Evolutionary conservation across 37 sponge, comb jelly and placozoan genomes (phyloP), one percentile per base, ranked within the genome.

Genomic region (Spongilla lacustris): DNA sequence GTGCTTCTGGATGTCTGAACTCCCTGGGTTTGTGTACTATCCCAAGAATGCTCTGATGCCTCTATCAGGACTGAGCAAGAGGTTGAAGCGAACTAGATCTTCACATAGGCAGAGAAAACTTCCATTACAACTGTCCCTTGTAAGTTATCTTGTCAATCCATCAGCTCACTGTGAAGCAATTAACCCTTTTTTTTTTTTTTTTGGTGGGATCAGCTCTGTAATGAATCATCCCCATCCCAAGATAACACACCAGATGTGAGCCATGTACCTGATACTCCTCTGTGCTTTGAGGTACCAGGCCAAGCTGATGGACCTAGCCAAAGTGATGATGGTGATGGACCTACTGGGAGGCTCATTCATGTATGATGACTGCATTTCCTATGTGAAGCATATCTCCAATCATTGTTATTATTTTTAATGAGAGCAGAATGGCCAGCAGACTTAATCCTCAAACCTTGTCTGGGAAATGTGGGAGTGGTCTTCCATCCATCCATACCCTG

Each of bases 1-100:
- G 32, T 82, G 70, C 34, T 72, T 71, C 46, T 71, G 71, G 83
- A 26, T 82, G 14, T 36, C 36, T 28, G 41, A 29, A 24, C 83
- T 82, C 23, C 83, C 83, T 22, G 83, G 83, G 13, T 82, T 82
- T 71, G 83, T 82, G 9, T 48, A 36, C 38, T 82, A 82, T 29
- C 83, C 83, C 71, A 31, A 48, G 48, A 71, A 71, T 48, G 26
- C 37, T 25, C 48, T 82, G 76, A 41, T 76, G 76, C 76, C 76
- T n/a, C 37, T 76, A 8, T 58, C 58, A 1, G 58, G 58, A 14
- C 58, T 58, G 58, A 58, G 58, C 21, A 58, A 17, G 58, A 58
- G 58, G 21, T 58, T 58, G 21, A 58, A 17, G 58, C 4, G 58
- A 58, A 58, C 58, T 17, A 58, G 21, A 17, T 58, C 58, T 14